These are phyloP conservation scores for Rattus rattus DNA, from an alignment of 2,113 vertebrate species.

Conservation along the genomic window DNA sequence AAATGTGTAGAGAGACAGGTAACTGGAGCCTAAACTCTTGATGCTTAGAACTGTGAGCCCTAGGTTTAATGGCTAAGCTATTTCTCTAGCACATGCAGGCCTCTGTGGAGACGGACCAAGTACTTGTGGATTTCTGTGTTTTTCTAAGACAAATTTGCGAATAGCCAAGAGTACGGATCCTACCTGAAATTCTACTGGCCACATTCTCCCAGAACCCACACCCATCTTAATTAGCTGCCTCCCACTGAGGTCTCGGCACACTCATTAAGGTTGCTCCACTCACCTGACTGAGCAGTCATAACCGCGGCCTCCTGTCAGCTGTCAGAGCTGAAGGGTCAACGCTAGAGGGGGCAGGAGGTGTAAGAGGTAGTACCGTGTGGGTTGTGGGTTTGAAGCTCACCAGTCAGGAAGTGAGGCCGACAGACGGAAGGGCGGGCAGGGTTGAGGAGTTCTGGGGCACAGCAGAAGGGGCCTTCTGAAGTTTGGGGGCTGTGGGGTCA, in stretches of 20 bases:
- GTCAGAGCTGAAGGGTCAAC: slow-evolving; percentile 54
- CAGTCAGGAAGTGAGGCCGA: slow-evolving; percentile 82
- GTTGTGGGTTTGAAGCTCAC: slow-evolving; percentile 81
- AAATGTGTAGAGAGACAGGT: not conserved
- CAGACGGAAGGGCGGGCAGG: slow-evolving; percentile 80
- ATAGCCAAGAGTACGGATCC: not conserved
- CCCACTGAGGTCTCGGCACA: slow-evolving; percentile 3
- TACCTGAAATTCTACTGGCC: slow-evolving; percentile 42
- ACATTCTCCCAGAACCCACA: slow-evolving; percentile 53
- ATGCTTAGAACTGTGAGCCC: not conserved
- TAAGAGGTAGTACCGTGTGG: slow-evolving; percentile 61
- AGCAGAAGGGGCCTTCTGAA: slow-evolving; percentile 59
- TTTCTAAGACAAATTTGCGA: slow-evolving; percentile 11
- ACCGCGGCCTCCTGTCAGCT: not conserved
- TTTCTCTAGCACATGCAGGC: not conserved
- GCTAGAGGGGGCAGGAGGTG: slow-evolving; percentile 77
- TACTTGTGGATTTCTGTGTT: slow-evolving; percentile 3
- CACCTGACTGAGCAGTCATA: slow-evolving; percentile 33
- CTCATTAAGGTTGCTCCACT: slow-evolving; percentile 23
- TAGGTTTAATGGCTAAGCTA: not conserved
- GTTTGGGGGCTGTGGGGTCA: slow-evolving; percentile 26
- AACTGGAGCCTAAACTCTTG: not conserved
- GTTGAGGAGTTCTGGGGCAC: slow-evolving; percentile 65
- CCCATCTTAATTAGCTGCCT: slow-evolving; percentile 67
- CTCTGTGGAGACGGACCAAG: not conserved